phyloP scores from a whole-genome alignment of 2,888 invertebrate species.

The Helicoverpa assulta region DNA sequence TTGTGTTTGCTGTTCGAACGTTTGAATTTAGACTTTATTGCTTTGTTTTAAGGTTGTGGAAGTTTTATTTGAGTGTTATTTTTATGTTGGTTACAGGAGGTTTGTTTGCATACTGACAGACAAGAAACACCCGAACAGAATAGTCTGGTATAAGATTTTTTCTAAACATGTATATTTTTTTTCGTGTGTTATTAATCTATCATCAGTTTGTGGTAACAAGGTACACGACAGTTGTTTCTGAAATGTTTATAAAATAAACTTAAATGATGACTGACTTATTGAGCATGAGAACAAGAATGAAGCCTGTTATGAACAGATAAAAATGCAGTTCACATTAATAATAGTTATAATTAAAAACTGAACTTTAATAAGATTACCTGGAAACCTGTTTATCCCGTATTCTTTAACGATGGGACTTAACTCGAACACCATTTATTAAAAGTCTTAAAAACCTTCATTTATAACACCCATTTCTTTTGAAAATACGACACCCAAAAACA shows the following conservation, averaged over 20 bases:
- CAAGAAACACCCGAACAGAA: slow-evolving; percentile 80
- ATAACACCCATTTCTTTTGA: slow-evolving; percentile 37
- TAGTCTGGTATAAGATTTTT: slow-evolving; percentile 73
- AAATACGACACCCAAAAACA: slow-evolving; percentile 58
- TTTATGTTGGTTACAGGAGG: slow-evolving; percentile 63
- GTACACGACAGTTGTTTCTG: slow-evolving; percentile 60
- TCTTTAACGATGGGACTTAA: slow-evolving; percentile 20
- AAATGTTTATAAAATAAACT: slow-evolving; percentile 33
- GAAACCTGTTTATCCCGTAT: slow-evolving; percentile 31
- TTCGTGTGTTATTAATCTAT: slow-evolving; percentile 73
- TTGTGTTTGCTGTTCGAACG: slow-evolving; percentile 58
- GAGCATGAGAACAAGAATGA: background rate
- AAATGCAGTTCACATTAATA: slow-evolving; percentile 3
- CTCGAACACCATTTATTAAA: slow-evolving; percentile 18
- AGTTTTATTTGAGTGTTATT: slow-evolving; percentile 40
- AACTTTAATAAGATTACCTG: slow-evolving; percentile 23
- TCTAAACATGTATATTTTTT: slow-evolving; percentile 58
- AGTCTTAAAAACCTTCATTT: slow-evolving; percentile 40
- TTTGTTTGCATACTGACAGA: slow-evolving; percentile 82
- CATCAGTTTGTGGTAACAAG: slow-evolving; percentile 61
- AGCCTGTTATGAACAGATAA: background rate
- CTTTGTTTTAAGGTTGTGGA: slow-evolving; percentile 55
- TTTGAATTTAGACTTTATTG: slow-evolving; percentile 64
- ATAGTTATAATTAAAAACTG: slow-evolving; percentile 30
- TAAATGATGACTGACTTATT: background rate